Evolutionary conservation across 2,797 vertebrate genomes (phyloP).

Genomic region (Tapera naevia): DNA sequence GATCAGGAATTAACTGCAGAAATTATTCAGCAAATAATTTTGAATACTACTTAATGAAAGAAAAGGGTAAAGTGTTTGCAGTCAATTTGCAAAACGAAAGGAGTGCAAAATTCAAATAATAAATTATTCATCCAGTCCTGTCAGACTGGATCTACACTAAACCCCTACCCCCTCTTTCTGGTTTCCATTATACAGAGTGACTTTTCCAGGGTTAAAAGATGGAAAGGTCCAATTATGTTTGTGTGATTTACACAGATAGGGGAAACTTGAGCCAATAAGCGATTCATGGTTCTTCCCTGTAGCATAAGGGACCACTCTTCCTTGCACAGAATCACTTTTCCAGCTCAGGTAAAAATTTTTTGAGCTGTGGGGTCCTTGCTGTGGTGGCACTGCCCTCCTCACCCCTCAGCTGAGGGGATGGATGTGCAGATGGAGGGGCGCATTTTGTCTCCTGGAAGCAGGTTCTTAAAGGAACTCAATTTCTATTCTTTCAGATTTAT

Average conservation of each 20-base stretch:
- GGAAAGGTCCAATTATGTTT: neutral
- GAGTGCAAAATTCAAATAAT: neutral
- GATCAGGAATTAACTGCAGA: slow-evolving; percentile 24
- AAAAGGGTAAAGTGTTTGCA: slow-evolving; percentile 22
- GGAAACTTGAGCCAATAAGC: neutral
- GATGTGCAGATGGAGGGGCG: neutral
- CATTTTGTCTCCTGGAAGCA: neutral
- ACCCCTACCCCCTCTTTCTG: neutral
- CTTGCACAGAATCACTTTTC: neutral
- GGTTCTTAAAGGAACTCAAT: neutral
- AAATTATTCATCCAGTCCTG: neutral
- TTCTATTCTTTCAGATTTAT: neutral
- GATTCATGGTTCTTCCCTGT: neutral
- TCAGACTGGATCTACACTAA: neutral
- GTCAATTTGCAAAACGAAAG: neutral
- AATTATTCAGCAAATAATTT: slow-evolving; percentile 47
- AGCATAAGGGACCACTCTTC: neutral
- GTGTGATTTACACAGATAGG: neutral
- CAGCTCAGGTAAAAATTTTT: neutral
- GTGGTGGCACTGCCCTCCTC: neutral
- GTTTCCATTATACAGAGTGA: neutral
- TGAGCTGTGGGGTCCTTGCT: neutral
- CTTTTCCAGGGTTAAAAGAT: neutral
- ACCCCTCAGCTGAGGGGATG: neutral
- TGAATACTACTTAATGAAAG: neutral